These are phyloP conservation scores for Pemphigus obesinymphae DNA, from an alignment of 1,140 invertebrate genomes.

Conservation along the genomic window DNA sequence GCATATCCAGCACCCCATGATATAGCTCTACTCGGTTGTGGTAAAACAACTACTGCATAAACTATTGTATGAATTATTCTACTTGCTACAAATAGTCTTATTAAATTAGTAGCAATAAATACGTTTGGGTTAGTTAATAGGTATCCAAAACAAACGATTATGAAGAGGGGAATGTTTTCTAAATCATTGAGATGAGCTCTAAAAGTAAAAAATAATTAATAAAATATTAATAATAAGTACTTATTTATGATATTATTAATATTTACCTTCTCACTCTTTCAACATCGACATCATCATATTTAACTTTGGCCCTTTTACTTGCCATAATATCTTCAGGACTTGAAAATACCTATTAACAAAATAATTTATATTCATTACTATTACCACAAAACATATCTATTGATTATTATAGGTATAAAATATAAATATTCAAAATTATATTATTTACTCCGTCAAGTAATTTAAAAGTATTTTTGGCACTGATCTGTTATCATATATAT, in stretches of 20 bases:
- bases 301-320: slow-evolving; percentile 52
- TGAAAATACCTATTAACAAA: slow-evolving; percentile 55
- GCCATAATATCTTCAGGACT: slow-evolving; percentile 57
- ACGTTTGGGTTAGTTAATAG: slow-evolving; percentile 56
- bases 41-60: slow-evolving; percentile 56
- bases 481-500: background rate
- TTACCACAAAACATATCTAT: too few relatives aligned
- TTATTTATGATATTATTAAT: background rate
- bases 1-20: slow-evolving; percentile 54
- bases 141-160: slow-evolving; percentile 59
- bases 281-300: slow-evolving; percentile 55
- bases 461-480: background rate
- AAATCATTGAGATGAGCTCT: slow-evolving; percentile 67
- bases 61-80: slow-evolving; percentile 60
- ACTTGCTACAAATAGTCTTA: slow-evolving; percentile 57
- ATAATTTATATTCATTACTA: background rate
- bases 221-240: background rate
- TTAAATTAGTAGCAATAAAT: slow-evolving; percentile 56
- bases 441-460: background rate
- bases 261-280: slow-evolving; percentile 55
- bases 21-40: slow-evolving; percentile 59
- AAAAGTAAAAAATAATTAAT: slow-evolving; percentile 44
- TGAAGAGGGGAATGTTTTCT: slow-evolving; percentile 64
- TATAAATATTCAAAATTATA: background rate
- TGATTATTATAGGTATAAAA: background rate